A percentile compares a stretch with the other conserved stretches of the same genome.
phyloP scores from a whole-genome alignment of 2,888 invertebrate genomes.

The Parnassius orleans region DNA sequence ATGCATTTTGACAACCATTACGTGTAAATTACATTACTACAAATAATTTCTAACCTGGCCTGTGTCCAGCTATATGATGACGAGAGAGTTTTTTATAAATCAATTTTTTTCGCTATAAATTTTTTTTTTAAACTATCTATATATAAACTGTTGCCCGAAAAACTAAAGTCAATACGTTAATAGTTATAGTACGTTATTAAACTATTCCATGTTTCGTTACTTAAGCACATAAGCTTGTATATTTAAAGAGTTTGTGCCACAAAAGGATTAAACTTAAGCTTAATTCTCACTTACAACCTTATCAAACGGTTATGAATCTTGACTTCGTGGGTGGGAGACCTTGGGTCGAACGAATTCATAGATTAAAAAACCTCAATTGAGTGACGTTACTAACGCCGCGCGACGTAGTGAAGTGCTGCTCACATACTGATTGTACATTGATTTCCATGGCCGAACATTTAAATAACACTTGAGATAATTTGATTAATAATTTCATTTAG shows the following conservation, averaged over 20 bases:
- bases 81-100: no score
- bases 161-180: no score
- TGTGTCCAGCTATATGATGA: no score
- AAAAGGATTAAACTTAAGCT: constrained; percentile 26
- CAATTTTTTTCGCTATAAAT: no score
- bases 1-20: no score
- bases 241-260: constrained; percentile 9
- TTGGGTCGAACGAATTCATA: constrained; percentile 70
- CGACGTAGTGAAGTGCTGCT: constrained; percentile 25
- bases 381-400: constrained; percentile 38
- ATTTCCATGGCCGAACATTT: constrained; percentile 63
- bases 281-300: constrained; percentile 36
- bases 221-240: constrained; percentile 15
- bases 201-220: constrained; percentile 4
- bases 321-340: constrained; percentile 71
- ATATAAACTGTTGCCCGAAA: no score
- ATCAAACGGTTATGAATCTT: constrained; percentile 38
- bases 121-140: no score
- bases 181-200: no score
- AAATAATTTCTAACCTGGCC: no score
- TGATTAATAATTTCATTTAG: constrained; percentile 29
- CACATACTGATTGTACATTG: constrained; percentile 56
- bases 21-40: no score
- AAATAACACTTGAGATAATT: constrained; percentile 42
- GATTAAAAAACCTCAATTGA: constrained; percentile 67